phyloP scores from a whole-genome alignment of 2,113 vertebrate genomes.

The Passerina amoena region DNA sequence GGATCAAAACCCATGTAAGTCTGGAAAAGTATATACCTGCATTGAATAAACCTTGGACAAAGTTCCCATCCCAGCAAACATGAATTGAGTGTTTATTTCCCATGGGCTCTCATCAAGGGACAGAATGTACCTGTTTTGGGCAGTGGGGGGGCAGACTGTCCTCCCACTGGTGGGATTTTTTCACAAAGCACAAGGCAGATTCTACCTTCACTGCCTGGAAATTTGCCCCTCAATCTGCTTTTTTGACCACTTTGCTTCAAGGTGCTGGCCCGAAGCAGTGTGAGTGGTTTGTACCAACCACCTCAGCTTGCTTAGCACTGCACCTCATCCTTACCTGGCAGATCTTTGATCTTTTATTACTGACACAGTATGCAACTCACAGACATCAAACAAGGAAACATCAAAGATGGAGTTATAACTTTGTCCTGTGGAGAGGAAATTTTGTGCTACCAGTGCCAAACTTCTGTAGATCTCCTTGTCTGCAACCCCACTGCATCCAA shows the following conservation, averaged over 20 bases:
- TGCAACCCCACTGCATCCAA: neutral
- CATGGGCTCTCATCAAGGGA: neutral
- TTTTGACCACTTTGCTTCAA: neutral
- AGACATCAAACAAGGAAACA: neutral
- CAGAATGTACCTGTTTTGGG: neutral
- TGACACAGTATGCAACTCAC: neutral
- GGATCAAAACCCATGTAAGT: neutral
- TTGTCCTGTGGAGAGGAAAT: neutral
- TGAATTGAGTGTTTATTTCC: neutral
- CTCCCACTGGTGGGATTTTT: neutral
- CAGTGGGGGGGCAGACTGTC: neutral
- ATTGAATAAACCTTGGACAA: neutral
- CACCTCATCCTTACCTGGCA: neutral
- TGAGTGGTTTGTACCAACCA: neutral
- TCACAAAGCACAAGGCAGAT: neutral
- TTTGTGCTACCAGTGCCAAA: neutral
- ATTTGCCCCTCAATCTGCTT: neutral
- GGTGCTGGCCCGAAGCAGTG: neutral
- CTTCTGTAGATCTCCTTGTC: neutral
- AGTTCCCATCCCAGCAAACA: neutral
- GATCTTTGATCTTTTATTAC: slow-evolving; percentile 28
- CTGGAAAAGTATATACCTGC: neutral
- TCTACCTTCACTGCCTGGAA: neutral
- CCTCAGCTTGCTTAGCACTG: neutral
- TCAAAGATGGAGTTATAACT: neutral